Evolutionary conservation across 1,140 invertebrate genomes (phyloP).

Genomic region (Galleria mellonella): DNA sequence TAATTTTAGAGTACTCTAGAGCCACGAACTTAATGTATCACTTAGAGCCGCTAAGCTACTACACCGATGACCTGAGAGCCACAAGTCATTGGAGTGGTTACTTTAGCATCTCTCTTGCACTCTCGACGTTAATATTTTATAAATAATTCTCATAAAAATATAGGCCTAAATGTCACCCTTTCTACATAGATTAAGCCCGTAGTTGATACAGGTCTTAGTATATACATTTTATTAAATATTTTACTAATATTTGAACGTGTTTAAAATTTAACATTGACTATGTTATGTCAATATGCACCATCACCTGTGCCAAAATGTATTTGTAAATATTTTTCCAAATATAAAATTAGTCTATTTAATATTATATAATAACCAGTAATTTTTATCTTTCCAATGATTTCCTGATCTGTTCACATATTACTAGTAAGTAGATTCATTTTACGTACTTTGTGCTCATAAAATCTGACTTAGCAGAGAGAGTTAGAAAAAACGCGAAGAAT

Average conservation of each 20-base stretch:
- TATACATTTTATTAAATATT: slow-evolving; percentile 44
- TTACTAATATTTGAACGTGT: slow-evolving; percentile 35
- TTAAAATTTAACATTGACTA: slow-evolving; percentile 42
- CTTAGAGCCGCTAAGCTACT: not conserved
- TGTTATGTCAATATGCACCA: slow-evolving; percentile 47
- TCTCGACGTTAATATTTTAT: slow-evolving; percentile 1
- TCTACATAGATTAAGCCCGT: slow-evolving; percentile 58
- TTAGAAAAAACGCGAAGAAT: too few species aligned
- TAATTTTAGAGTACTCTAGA: too few species aligned
- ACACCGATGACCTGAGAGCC: slow-evolving; percentile 5
- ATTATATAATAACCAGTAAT: slow-evolving; percentile 12
- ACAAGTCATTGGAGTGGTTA: slow-evolving; percentile 2
- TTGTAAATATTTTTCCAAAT: slow-evolving; percentile 61
- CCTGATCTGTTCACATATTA: slow-evolving; percentile 18
- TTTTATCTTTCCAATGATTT: slow-evolving; percentile 15
- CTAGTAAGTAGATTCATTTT: slow-evolving; percentile 12
- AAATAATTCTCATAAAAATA: slow-evolving; percentile 25
- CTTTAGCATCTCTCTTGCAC: not conserved
- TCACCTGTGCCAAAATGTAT: slow-evolving; percentile 64
- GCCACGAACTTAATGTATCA: too few species aligned
- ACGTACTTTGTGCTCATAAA: too few species aligned
- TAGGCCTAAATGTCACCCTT: slow-evolving; percentile 59
- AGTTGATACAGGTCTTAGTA: slow-evolving; percentile 57
- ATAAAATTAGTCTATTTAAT: slow-evolving; percentile 23
- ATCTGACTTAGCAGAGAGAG: too few species aligned